These are phyloP conservation scores for Phrynosoma blainvillii DNA, from an alignment of 2,113 vertebrate genomes.

Conservation along the genomic window DNA sequence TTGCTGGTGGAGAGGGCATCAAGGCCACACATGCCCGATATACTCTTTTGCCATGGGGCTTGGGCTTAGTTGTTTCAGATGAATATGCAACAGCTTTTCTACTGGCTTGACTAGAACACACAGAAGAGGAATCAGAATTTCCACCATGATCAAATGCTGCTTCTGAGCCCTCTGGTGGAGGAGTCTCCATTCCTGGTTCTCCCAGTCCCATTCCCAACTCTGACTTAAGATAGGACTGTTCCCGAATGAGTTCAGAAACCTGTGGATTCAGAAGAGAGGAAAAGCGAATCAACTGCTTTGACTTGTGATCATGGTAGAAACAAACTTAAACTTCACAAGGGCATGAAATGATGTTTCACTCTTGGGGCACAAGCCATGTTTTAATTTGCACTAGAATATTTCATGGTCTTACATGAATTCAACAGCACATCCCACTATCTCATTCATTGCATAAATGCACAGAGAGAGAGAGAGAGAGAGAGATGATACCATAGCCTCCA, in stretches of 20 bases:
- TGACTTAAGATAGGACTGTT: slow-evolving; percentile 90
- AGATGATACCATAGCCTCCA: neutral
- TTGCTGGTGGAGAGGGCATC: slow-evolving; percentile 81
- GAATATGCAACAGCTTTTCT: slow-evolving; percentile 63
- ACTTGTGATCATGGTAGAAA: neutral
- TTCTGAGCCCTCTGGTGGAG: slow-evolving; percentile 76
- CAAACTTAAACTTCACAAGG: neutral
- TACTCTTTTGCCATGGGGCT: slow-evolving; percentile 72
- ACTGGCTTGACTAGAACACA: slow-evolving; percentile 79
- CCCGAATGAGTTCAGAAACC: slow-evolving; percentile 91
- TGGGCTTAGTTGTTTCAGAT: slow-evolving; percentile 62
- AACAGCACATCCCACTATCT: neutral
- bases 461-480: neutral
- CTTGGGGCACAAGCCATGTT: neutral
- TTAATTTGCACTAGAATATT: neutral
- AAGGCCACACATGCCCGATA: slow-evolving; percentile 89
- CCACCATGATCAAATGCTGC: slow-evolving; percentile 76
- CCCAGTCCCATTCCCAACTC: slow-evolving; percentile 84
- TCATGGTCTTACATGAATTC: neutral
- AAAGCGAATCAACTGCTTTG: neutral
- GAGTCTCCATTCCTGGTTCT: slow-evolving; percentile 74
- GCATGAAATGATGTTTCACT: neutral
- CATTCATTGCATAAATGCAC: too few species aligned
- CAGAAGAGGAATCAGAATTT: slow-evolving; percentile 81
- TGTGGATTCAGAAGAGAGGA: slow-evolving; percentile 59